These are phyloP conservation scores for Lepidocolaptes lacrymiger DNA, from an alignment of 2,797 vertebrate species.

Conservation along the genomic window DNA sequence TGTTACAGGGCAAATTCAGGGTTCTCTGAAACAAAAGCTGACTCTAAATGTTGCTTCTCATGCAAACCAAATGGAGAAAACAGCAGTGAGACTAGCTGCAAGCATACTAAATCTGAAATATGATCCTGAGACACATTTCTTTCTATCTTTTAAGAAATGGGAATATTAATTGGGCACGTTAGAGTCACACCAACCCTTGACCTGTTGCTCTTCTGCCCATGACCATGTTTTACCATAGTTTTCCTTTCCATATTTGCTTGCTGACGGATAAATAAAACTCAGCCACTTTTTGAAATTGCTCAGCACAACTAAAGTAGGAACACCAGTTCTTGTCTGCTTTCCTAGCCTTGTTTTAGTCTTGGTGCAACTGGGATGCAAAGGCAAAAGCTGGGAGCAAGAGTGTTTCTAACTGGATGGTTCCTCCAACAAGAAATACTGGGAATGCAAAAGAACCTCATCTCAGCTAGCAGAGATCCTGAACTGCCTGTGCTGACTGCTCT, in stretches of 20 bases:
- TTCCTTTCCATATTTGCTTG: background rate
- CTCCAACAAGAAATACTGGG: background rate
- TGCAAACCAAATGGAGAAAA: background rate
- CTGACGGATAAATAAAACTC: background rate
- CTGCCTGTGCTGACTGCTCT: background rate
- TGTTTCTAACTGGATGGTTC: background rate
- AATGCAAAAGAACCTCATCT: background rate
- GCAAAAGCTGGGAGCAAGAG: background rate
- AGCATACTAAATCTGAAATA: background rate
- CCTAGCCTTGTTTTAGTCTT: background rate
- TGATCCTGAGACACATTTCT: background rate
- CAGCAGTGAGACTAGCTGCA: background rate
- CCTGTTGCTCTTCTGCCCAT: background rate
- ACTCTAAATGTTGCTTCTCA: background rate
- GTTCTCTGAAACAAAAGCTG: background rate
- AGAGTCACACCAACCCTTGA: conserved; percentile 8
- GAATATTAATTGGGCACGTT: background rate
- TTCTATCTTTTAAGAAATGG: background rate
- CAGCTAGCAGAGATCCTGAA: background rate
- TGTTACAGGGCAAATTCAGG: background rate
- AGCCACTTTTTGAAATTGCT: background rate
- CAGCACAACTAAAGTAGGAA: background rate
- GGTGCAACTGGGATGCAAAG: background rate
- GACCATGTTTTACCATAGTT: background rate
- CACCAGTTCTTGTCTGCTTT: background rate